phyloP scores from a whole-genome alignment of 1,140 invertebrate genomes.

The Platorchestia sp. region DNA sequence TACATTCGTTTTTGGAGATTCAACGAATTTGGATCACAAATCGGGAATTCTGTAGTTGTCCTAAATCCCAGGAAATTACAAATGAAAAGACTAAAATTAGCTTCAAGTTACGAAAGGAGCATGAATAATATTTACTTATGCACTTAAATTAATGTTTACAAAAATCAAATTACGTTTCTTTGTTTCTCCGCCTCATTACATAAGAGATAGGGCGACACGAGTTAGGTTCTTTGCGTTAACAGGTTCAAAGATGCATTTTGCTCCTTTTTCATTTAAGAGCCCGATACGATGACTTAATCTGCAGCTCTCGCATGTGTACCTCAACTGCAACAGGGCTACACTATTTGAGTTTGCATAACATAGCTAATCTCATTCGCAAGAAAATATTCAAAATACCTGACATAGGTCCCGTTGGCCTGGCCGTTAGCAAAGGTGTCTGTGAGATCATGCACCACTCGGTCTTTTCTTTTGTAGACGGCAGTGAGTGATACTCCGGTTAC shows the following conservation, averaged over 20 bases:
- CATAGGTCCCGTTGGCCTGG: conserved; percentile 79
- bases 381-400: conserved; percentile 65
- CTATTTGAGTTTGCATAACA: not conserved
- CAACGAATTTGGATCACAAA: no score
- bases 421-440: conserved; percentile 76
- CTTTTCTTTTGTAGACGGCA: conserved; percentile 78
- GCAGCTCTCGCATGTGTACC: not conserved
- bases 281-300: not conserved
- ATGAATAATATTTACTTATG: no score
- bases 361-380: not conserved
- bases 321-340: not conserved
- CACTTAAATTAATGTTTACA: no score
- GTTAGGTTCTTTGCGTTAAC: no score
- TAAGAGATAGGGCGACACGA: no score
- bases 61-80: no score
- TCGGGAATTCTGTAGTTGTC: no score
- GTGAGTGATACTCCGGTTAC: conserved; percentile 70
- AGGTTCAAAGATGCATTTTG: not conserved
- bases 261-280: not conserved
- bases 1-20: no score
- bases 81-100: no score
- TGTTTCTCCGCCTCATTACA: no score
- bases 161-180: no score
- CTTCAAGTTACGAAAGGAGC: no score
- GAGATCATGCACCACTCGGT: conserved; percentile 74